Conservation (phyloP, 1,140 invertebrate genomes). For the Calephelis nemesis region DNA sequence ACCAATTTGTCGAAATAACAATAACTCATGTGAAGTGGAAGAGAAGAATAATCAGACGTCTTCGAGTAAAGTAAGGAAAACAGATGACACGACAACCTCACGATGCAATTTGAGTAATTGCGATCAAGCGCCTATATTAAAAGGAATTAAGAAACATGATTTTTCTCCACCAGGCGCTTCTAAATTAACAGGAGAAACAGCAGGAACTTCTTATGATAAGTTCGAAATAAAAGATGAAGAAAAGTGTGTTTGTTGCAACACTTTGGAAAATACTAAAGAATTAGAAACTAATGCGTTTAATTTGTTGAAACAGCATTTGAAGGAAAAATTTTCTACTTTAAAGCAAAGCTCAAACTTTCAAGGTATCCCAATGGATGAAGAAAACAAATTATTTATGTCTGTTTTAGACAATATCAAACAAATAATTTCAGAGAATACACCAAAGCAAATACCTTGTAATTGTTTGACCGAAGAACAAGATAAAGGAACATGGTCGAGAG, state of each 20-base stretch:
- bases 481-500: constrained; percentile 56
- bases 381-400: constrained; percentile 47
- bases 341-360: constrained; percentile 37
- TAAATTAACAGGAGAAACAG: constrained; percentile 18
- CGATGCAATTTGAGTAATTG: not conserved
- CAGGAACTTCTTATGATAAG: not conserved
- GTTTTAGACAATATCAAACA: constrained; percentile 56
- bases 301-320: constrained; percentile 61
- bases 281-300: constrained; percentile 64
- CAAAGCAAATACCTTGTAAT: constrained; percentile 40
- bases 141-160: not conserved
- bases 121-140: not conserved
- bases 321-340: constrained; percentile 50
- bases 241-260: constrained; percentile 55
- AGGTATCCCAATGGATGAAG: constrained; percentile 44
- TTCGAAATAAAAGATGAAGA: constrained; percentile 24
- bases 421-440: constrained; percentile 50
- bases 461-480: constrained; percentile 33
- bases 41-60: not conserved
- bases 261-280: constrained; percentile 44
- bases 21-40: not conserved
- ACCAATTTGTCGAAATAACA: not conserved
- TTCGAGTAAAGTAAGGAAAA: not conserved
- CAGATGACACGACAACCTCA: not conserved
- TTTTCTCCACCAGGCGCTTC: not conserved